Percentiles rank a stretch among this genome's conserved stretches.
Evolutionary conservation across 2,113 vertebrate genomes (phyloP).

Genomic region (Rhombomys opimus): DNA sequence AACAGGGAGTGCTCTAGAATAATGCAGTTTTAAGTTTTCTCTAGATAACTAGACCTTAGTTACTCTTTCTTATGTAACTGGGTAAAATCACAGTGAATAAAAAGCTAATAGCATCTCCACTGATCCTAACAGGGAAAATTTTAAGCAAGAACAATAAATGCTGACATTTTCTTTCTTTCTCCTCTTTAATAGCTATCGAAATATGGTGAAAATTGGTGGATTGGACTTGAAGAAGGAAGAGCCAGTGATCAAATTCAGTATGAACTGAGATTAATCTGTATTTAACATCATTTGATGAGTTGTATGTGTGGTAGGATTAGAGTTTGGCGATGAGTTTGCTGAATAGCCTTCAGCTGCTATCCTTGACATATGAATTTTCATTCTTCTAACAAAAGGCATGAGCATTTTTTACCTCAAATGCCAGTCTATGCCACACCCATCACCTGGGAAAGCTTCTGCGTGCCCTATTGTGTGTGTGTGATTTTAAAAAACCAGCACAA

Average conservation of each 20-base stretch:
- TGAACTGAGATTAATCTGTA: constrained; percentile 74
- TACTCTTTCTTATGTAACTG: constrained; percentile 49
- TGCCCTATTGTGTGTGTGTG: neutral
- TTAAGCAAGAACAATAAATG: constrained; percentile 56
- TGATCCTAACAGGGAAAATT: constrained; percentile 70
- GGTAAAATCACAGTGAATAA: constrained; percentile 56
- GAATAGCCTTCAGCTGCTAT: constrained; percentile 12
- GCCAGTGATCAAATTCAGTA: constrained; percentile 88
- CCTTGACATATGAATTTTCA: constrained; percentile 41
- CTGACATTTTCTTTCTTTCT: constrained; percentile 62
- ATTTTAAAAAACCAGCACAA: neutral
- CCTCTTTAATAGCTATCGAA: constrained; percentile 86
- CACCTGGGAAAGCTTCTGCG: neutral
- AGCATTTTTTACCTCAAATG: neutral
- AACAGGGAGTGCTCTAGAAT: constrained; percentile 47
- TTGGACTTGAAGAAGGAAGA: constrained; percentile 88
- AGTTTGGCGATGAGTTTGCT: constrained; percentile 56
- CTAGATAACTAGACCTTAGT: neutral
- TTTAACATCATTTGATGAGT: constrained; percentile 58
- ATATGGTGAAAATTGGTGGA: constrained; percentile 92
- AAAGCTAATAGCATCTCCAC: constrained; percentile 67
- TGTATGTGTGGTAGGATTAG: constrained; percentile 46
- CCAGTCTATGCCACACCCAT: neutral
- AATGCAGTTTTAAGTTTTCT: constrained; percentile 58
- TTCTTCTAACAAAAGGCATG: constrained; percentile 19